phyloP scores from a whole-genome alignment of 2,888 invertebrate genomes.

The Drosophila antonietae region DNA sequence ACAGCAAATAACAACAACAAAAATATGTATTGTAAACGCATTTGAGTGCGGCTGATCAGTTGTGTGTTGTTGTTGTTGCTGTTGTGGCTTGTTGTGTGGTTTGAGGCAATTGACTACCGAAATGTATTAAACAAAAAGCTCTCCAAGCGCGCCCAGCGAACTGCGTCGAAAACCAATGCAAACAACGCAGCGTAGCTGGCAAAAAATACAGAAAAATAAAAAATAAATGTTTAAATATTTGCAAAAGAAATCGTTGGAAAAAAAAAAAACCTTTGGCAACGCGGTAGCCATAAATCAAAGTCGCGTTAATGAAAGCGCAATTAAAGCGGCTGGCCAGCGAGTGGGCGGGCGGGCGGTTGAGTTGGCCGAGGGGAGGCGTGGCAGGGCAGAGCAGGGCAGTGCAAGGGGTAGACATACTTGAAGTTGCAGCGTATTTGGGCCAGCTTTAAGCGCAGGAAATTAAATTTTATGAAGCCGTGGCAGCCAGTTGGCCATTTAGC shows the following conservation, averaged over 20 bases:
- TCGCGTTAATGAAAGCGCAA: slow-evolving; percentile 82
- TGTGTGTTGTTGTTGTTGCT: slow-evolving; percentile 14
- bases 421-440: slow-evolving; percentile 69
- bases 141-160: slow-evolving; percentile 51
- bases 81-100: slow-evolving; percentile 24
- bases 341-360: slow-evolving; percentile 37
- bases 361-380: not conserved
- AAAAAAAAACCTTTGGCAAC: slow-evolving; percentile 75
- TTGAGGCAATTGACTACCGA: slow-evolving; percentile 77
- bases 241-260: slow-evolving; percentile 78
- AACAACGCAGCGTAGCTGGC: slow-evolving; percentile 48
- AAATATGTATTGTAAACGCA: slow-evolving; percentile 66
- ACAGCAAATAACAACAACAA: slow-evolving; percentile 22
- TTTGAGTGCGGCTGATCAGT: slow-evolving; percentile 35
- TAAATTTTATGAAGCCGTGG: slow-evolving; percentile 79
- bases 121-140: slow-evolving; percentile 77
- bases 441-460: slow-evolving; percentile 79
- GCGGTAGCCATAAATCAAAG: slow-evolving; percentile 82
- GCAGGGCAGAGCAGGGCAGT: not conserved
- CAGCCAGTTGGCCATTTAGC: slow-evolving; percentile 75
- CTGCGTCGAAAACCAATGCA: slow-evolving; percentile 72
- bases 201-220: slow-evolving; percentile 19
- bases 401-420: slow-evolving; percentile 15
- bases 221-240: slow-evolving; percentile 79
- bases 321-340: slow-evolving; percentile 69